Conservation (phyloP, 2,888 invertebrate genomes). For the Nephrotoma flavescens region DNA sequence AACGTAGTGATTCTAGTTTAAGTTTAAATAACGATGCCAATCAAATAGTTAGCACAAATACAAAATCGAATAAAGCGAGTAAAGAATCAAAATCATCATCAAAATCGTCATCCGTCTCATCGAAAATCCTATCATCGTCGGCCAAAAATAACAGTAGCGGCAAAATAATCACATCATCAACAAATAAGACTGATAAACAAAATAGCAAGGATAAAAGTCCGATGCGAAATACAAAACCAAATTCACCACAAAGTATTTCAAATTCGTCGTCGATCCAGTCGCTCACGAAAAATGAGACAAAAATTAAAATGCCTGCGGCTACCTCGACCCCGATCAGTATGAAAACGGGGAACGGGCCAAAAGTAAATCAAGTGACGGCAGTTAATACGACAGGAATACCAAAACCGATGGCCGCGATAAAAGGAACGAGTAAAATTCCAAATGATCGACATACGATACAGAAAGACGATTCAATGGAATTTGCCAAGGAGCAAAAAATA, state of each 20-base stretch:
- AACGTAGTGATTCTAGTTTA: slow-evolving; percentile 49
- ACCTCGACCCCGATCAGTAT: neutral
- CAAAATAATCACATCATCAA: neutral
- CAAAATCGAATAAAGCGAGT: slow-evolving; percentile 13
- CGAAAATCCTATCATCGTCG: slow-evolving; percentile 9
- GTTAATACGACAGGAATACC: slow-evolving; percentile 54
- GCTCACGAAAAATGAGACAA: slow-evolving; percentile 35
- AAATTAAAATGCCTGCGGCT: slow-evolving; percentile 34
- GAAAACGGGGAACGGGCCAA: slow-evolving; percentile 16
- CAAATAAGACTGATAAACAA: slow-evolving; percentile 7
- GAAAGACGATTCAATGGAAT: slow-evolving; percentile 39
- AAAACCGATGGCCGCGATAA: slow-evolving; percentile 83
- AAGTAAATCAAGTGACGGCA: slow-evolving; percentile 17
- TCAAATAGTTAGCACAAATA: slow-evolving; percentile 20
- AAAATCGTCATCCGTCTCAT: slow-evolving; percentile 20
- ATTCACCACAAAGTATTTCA: slow-evolving; percentile 22
- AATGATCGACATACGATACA: slow-evolving; percentile 18
- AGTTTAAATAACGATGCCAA: slow-evolving; percentile 44
- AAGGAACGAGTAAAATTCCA: slow-evolving; percentile 67
- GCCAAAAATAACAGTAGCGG: neutral
- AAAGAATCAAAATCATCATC: slow-evolving; percentile 22
- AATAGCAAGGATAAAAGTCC: slow-evolving; percentile 32
- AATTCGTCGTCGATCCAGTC: slow-evolving; percentile 30
- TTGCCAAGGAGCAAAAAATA: slow-evolving; percentile 18
- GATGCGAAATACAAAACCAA: slow-evolving; percentile 24